Conservation (phyloP, 2,797 vertebrate species). For the Galaxias olidus region DNA sequence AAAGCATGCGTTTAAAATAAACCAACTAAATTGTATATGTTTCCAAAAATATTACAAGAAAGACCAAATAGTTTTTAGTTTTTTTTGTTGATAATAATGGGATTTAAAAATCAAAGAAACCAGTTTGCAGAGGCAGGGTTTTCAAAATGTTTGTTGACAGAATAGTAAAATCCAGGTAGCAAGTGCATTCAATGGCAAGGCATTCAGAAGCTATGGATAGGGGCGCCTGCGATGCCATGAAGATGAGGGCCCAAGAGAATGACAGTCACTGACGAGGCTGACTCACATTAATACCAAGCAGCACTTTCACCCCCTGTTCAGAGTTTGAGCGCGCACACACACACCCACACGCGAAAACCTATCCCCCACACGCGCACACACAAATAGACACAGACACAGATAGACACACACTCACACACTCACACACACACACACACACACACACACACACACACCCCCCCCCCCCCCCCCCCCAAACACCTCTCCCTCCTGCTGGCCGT, state of each 20-base stretch:
- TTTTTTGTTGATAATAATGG: slow-evolving; percentile 21
- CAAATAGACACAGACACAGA: neutral
- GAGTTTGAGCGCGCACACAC: neutral
- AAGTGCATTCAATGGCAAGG: too few species aligned
- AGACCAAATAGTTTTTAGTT: neutral
- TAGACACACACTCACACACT: slow-evolving; percentile 3
- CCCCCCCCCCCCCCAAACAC: neutral
- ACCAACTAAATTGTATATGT: neutral
- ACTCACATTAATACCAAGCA: slow-evolving; percentile 11
- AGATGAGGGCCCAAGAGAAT: neutral
- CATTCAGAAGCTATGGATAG: too few species aligned
- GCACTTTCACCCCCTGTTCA: neutral
- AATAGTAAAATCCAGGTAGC: too few species aligned
- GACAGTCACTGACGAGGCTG: neutral
- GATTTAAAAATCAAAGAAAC: neutral
- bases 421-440: neutral
- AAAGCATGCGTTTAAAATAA: too few species aligned
- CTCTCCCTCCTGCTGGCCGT: slow-evolving; percentile 25
- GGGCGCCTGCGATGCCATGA: too few species aligned
- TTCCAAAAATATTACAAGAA: neutral
- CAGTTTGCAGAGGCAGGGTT: too few species aligned
- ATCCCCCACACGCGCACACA: slow-evolving; percentile 10
- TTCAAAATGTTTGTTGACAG: too few species aligned
- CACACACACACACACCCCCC: neutral
- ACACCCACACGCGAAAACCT: neutral